These are phyloP conservation scores for Eledone cirrhosa DNA, from an alignment of 2,888 invertebrate genomes.

Conservation along the genomic window DNA sequence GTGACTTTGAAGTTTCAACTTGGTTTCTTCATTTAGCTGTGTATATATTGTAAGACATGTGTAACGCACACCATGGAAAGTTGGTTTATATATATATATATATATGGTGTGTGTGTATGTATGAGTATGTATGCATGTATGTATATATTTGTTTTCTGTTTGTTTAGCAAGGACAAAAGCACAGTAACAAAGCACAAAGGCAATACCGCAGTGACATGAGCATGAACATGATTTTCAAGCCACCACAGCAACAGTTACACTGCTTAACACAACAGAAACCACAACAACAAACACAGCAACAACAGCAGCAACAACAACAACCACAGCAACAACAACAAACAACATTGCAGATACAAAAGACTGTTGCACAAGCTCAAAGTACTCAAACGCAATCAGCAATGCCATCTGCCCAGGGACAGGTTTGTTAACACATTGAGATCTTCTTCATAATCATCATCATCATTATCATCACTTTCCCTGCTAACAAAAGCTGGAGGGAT, in stretches of 20 bases:
- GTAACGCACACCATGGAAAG: too few relatives aligned
- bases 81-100: too few relatives aligned
- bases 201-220: background rate
- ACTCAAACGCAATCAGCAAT: conserved; percentile 14
- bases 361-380: conserved; percentile 19
- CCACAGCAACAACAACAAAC: conserved; percentile 61
- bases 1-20: too few relatives aligned
- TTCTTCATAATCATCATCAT: too few relatives aligned
- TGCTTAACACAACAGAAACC: conserved; percentile 35
- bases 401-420: conserved; percentile 34
- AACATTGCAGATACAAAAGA: conserved; percentile 26
- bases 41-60: too few relatives aligned
- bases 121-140: background rate
- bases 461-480: too few relatives aligned
- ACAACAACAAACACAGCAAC: conserved; percentile 43
- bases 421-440: conserved; percentile 18
- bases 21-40: too few relatives aligned
- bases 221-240: conserved; percentile 3
- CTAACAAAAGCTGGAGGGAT: too few relatives aligned
- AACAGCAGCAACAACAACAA: conserved; percentile 61
- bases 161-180: conserved; percentile 2
- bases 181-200: background rate
- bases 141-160: background rate
- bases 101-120: too few relatives aligned
- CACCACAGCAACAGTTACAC: background rate